phyloP scores from a whole-genome alignment of 1,140 invertebrate genomes.

The Acromyrmex heyeri region DNA sequence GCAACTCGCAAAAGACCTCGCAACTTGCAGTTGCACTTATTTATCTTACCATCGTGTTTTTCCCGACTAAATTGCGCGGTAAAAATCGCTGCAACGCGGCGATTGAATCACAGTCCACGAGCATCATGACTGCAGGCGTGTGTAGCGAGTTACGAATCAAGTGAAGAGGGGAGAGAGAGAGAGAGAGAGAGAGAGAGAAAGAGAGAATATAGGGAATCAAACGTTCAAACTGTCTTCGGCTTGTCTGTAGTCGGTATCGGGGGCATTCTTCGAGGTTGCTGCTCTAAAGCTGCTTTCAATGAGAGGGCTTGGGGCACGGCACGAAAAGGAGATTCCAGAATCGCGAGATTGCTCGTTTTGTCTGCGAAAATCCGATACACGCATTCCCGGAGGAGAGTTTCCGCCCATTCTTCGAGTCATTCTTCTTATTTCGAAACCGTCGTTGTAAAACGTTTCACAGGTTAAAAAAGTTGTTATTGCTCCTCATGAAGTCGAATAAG shows the following conservation, averaged over 20 bases:
- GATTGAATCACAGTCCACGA: conserved; percentile 63
- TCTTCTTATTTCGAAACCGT: conserved; percentile 20
- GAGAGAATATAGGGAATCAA: conserved; percentile 26
- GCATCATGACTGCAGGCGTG: conserved; percentile 13
- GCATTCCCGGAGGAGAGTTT: conserved; percentile 50
- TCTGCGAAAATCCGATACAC: conserved; percentile 72
- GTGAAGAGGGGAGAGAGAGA: background rate
- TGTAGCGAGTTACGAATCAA: background rate
- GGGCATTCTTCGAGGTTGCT: conserved; percentile 63
- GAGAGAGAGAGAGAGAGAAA: too few relatives aligned
- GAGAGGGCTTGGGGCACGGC: conserved; percentile 31
- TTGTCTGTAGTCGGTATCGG: conserved; percentile 57
- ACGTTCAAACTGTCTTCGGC: conserved; percentile 50
- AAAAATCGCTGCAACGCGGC: conserved; percentile 23
- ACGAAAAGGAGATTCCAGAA: conserved; percentile 54
- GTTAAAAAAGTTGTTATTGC: conserved; percentile 63
- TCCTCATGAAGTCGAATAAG: conserved; percentile 29
- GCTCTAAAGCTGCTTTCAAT: conserved; percentile 54
- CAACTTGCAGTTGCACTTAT: conserved; percentile 2
- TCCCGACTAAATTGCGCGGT: conserved; percentile 10
- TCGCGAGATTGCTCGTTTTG: conserved; percentile 65
- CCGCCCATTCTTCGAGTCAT: conserved; percentile 18
- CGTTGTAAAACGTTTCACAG: conserved; percentile 57
- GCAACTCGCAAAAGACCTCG: background rate
- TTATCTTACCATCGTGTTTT: conserved; percentile 21